A percentile compares a stretch with the other conserved stretches of the same genome.
These are phyloP conservation scores for Tryphoninae sp. DNA, from an alignment of 2,888 invertebrate genomes.

Conservation along the genomic window DNA sequence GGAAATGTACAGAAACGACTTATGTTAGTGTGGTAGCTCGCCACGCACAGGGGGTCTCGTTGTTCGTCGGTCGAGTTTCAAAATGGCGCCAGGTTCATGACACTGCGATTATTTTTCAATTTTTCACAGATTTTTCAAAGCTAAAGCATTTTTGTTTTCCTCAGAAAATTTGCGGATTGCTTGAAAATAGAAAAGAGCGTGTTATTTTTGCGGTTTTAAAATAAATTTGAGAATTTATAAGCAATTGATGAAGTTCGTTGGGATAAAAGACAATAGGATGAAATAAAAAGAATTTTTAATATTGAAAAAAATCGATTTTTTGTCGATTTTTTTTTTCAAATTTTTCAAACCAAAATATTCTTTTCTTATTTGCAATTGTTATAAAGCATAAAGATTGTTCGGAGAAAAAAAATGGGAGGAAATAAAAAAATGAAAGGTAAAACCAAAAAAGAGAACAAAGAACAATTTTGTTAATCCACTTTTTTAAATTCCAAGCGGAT, in stretches of 20 bases:
- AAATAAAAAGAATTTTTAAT: too few relatives aligned
- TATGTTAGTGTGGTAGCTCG: conserved; percentile 33
- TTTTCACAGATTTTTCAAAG: not conserved
- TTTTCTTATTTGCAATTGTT: too few relatives aligned
- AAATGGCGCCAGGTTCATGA: conserved; percentile 55
- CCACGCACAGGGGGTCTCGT: conserved; percentile 70
- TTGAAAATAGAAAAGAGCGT: too few relatives aligned
- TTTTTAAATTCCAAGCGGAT: not conserved
- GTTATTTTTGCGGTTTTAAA: not conserved
- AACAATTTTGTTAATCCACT: too few relatives aligned
- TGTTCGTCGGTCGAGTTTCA: conserved; percentile 67
- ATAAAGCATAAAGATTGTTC: too few relatives aligned
- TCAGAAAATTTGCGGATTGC: too few relatives aligned
- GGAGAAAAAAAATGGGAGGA: too few relatives aligned
- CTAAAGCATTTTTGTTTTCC: not conserved
- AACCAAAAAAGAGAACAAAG: not conserved
- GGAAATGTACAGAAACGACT: conserved; percentile 10
- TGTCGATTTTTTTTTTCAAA: not conserved
- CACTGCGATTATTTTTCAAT: conserved; percentile 7
- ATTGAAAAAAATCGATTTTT: too few relatives aligned
- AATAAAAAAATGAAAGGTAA: not conserved
- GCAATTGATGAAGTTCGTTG: too few relatives aligned
- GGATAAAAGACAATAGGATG: too few relatives aligned
- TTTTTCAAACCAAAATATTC: not conserved
- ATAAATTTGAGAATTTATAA: too few relatives aligned